These are phyloP conservation scores for Eurystomus gularis DNA, from an alignment of 2,113 vertebrate genomes.

Conservation along the genomic window DNA sequence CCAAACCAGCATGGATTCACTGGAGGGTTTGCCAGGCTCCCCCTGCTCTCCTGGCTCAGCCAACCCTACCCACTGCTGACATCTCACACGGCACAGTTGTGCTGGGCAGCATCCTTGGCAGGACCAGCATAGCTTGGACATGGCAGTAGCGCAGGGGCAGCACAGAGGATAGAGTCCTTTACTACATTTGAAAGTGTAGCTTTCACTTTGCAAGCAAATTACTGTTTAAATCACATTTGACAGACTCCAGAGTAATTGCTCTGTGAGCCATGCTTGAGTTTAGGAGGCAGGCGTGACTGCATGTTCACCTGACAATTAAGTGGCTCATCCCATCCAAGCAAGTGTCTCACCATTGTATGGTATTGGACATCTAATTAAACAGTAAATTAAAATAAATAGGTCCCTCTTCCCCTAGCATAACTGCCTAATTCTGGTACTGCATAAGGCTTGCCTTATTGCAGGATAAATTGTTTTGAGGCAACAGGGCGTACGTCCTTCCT, in stretches of 20 bases:
- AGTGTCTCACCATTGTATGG: not conserved
- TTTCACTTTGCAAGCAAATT: constrained; percentile 5
- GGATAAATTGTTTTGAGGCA: not conserved
- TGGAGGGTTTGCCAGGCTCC: not conserved
- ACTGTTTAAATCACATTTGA: not conserved
- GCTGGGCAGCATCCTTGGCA: not conserved
- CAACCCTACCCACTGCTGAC: not conserved
- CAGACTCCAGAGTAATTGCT: not conserved
- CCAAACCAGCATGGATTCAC: not conserved
- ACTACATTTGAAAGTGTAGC: not conserved
- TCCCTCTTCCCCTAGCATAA: not conserved
- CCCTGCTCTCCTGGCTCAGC: not conserved
- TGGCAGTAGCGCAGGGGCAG: not conserved
- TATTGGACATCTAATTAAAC: constrained; percentile 23
- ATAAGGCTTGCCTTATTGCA: not conserved
- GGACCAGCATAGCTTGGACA: not conserved
- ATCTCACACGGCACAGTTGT: not conserved
- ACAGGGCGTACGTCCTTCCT: not conserved
- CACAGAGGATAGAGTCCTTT: not conserved
- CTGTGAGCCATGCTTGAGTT: not conserved
- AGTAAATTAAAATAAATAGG: not conserved
- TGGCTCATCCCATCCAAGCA: not conserved
- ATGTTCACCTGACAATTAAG: not conserved
- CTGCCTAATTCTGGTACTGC: not conserved
- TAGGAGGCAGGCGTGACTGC: not conserved